Evolutionary conservation across 2,797 vertebrate genomes (phyloP).

Genomic region (Enteromius anoplus): DNA sequence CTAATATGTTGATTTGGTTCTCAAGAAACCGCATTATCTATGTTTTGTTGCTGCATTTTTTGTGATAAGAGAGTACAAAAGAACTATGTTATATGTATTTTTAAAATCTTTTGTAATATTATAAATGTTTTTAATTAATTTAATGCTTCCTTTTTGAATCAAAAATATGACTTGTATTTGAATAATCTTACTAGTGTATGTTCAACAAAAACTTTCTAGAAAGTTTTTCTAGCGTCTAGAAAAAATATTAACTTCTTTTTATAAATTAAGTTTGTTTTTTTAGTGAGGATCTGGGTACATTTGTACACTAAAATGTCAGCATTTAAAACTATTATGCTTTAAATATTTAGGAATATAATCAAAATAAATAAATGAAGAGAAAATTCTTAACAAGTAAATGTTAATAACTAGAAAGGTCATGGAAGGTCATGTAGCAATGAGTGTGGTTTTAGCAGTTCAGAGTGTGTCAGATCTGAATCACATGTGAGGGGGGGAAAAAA

Average conservation of each 20-base stretch:
- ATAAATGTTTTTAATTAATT: not conserved
- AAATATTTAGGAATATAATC: too few relatives aligned
- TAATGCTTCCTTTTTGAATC: not conserved
- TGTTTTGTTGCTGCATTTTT: not conserved
- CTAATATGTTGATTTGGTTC: not conserved
- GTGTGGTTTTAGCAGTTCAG: not conserved
- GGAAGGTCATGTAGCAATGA: constrained; percentile 4
- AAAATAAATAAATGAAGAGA: not conserved
- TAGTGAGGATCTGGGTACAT: too few relatives aligned
- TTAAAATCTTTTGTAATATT: not conserved
- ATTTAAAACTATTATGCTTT: not conserved
- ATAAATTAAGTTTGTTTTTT: not conserved
- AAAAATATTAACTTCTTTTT: not conserved
- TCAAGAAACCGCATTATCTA: not conserved
- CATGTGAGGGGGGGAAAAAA: not conserved
- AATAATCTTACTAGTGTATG: not conserved
- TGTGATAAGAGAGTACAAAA: not conserved
- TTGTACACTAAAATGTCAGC: not conserved
- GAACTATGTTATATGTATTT: not conserved
- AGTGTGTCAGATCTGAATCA: constrained; percentile 11
- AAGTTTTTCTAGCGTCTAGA: too few relatives aligned
- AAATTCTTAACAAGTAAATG: not conserved
- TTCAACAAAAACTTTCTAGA: not conserved
- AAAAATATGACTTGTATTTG: not conserved
- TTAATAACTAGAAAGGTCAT: constrained; percentile 12